A percentile compares a stretch with the other conserved stretches of the same genome.
Conservation (phyloP, 2,888 invertebrate species). For the Cerastis rubricosa region DNA sequence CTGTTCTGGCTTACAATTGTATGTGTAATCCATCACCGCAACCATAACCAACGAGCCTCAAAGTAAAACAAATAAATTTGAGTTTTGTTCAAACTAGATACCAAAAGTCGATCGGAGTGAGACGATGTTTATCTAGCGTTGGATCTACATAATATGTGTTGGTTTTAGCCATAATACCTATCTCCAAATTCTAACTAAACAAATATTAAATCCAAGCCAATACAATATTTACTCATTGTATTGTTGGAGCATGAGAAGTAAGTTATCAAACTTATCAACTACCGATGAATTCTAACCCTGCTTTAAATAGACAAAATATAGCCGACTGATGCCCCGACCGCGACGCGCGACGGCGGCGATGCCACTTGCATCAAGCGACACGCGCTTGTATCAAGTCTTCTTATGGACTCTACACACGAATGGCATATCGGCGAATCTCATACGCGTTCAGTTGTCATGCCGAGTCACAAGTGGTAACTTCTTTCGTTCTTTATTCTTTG, state of each 20-base stretch:
- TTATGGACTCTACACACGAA: too few species aligned
- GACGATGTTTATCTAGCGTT: neutral
- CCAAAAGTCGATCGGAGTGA: neutral
- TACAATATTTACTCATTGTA: neutral
- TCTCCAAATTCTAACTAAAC: neutral
- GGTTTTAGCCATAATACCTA: too few species aligned
- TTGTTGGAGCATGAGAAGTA: neutral
- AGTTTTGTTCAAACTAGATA: neutral
- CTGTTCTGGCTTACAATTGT: neutral
- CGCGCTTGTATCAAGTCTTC: neutral
- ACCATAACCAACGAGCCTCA: neutral
- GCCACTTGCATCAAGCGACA: neutral
- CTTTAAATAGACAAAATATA: neutral
- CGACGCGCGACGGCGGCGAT: too few species aligned
- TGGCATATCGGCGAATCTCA: neutral
- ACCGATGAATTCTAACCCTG: neutral
- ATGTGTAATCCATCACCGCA: neutral
- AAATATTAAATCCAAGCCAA: neutral
- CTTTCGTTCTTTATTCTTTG: neutral
- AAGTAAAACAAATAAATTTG: neutral
- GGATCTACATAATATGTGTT: neutral
- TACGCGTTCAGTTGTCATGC: neutral
- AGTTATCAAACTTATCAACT: slow-evolving; percentile 5
- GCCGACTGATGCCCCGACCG: neutral
- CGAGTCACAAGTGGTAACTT: neutral